Percentiles rank a stretch among this genome's conserved stretches.
Conservation (phyloP, 2,888 invertebrate species). For the Epistrophe eligans region DNA sequence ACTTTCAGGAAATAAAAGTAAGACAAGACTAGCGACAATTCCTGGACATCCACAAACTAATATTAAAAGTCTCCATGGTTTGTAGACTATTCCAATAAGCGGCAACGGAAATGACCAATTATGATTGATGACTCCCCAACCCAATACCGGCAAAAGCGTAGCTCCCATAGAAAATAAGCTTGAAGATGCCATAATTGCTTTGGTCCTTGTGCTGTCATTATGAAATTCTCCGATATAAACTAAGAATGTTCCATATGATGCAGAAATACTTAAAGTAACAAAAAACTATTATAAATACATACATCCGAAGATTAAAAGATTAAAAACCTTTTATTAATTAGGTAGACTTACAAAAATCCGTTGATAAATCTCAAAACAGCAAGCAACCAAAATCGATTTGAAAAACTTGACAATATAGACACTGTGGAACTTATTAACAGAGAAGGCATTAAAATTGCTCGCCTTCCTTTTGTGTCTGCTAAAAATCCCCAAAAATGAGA, state of each 20-base stretch:
- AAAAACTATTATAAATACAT: not conserved
- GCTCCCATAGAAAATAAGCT: constrained; percentile 80
- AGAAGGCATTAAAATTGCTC: constrained; percentile 84
- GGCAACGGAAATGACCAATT: constrained; percentile 79
- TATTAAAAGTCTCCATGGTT: constrained; percentile 81
- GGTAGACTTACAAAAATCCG: constrained; percentile 85
- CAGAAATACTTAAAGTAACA: constrained; percentile 79
- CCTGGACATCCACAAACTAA: constrained; percentile 79
- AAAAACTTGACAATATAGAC: constrained; percentile 84
- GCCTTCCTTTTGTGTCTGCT: constrained; percentile 85
- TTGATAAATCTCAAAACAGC: constrained; percentile 84
- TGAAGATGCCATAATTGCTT: constrained; percentile 81
- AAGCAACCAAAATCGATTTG: constrained; percentile 84
- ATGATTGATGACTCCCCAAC: constrained; percentile 80
- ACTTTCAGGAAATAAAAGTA: constrained; percentile 80
- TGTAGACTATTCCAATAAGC: constrained; percentile 78
- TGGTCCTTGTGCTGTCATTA: constrained; percentile 83
- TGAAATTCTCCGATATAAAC: constrained; percentile 85
- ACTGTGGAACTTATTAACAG: constrained; percentile 83
- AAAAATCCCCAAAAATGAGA: constrained; percentile 86
- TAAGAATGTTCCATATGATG: constrained; percentile 85
- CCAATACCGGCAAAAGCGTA: constrained; percentile 79
- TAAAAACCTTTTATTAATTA: no score
- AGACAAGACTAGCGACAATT: constrained; percentile 77
- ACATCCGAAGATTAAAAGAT: no score